phyloP scores from a whole-genome alignment of 1,140 invertebrate species.

The Drosophila nigromelanica region DNA sequence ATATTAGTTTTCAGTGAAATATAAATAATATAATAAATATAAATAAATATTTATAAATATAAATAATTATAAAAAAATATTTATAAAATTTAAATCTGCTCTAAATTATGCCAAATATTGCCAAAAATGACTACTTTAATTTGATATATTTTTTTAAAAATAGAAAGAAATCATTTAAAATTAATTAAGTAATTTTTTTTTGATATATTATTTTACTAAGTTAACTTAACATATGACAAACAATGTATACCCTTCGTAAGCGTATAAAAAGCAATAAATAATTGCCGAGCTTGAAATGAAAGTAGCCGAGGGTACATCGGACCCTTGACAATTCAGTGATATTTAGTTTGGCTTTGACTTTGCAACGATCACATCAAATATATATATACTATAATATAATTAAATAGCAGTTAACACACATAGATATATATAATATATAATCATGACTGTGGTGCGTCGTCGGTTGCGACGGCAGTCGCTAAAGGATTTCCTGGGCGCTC shows the following conservation, averaged over 20 bases:
- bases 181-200: no score
- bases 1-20: no score
- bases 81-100: no score
- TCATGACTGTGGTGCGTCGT: conserved; percentile 61
- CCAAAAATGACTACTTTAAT: no score
- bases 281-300: conserved; percentile 41
- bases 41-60: no score
- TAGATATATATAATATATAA: not conserved
- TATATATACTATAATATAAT: not conserved
- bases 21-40: no score
- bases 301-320: conserved; percentile 53
- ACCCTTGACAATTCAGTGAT: conserved; percentile 21
- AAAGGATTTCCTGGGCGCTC: conserved; percentile 60
- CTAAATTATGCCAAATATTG: no score
- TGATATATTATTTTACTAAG: no score
- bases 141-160: no score
- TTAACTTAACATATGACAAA: no score
- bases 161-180: no score
- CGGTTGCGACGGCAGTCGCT: conserved; percentile 62
- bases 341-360: conserved; percentile 61
- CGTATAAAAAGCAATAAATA: conserved; percentile 36
- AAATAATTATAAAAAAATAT: no score
- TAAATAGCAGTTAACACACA: conserved; percentile 2
- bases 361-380: conserved; percentile 34
- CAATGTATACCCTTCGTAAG: not conserved